Conservation (phyloP, 2,888 invertebrate genomes). For the Athrips mouffetella region DNA sequence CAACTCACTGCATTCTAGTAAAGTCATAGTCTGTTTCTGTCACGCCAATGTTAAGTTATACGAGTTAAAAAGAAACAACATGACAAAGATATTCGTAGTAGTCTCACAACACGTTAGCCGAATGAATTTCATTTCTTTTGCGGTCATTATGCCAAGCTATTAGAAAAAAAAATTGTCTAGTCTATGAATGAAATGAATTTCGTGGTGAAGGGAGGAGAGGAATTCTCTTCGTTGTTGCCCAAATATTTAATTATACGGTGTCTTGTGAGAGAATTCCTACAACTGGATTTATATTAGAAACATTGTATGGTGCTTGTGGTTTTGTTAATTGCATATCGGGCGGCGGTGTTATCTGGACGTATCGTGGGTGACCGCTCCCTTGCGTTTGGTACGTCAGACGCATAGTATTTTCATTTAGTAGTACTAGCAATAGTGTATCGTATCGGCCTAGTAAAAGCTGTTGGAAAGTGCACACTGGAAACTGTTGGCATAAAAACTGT, state of each 20-base stretch:
- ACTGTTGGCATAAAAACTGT: conserved; percentile 65
- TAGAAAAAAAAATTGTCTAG: conserved; percentile 27
- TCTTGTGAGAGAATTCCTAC: conserved; percentile 54
- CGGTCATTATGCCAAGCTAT: conserved; percentile 31
- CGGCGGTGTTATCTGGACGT: conserved; percentile 36
- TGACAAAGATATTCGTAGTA: not conserved
- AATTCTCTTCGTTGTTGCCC: conserved; percentile 74
- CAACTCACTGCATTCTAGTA: not conserved
- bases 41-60: too few relatives aligned
- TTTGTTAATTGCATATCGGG: conserved; percentile 46
- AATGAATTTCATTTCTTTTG: not conserved
- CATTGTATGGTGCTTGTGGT: conserved; percentile 47
- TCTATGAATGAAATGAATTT: conserved; percentile 70
- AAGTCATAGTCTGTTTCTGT: too few relatives aligned
- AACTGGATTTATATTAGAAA: conserved; percentile 56
- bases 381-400: conserved; percentile 68
- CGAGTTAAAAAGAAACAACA: not conserved
- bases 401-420: conserved; percentile 74
- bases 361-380: conserved; percentile 68
- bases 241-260: conserved; percentile 57
- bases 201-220: conserved; percentile 69
- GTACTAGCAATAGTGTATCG: conserved; percentile 69
- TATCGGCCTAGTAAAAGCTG: conserved; percentile 74
- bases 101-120: conserved; percentile 24
- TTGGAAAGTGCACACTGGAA: conserved; percentile 74